Percentiles rank a stretch among this genome's conserved stretches.
These are phyloP conservation scores for Prunella strophiata DNA, from an alignment of 2,797 vertebrate genomes.

Conservation along the genomic window DNA sequence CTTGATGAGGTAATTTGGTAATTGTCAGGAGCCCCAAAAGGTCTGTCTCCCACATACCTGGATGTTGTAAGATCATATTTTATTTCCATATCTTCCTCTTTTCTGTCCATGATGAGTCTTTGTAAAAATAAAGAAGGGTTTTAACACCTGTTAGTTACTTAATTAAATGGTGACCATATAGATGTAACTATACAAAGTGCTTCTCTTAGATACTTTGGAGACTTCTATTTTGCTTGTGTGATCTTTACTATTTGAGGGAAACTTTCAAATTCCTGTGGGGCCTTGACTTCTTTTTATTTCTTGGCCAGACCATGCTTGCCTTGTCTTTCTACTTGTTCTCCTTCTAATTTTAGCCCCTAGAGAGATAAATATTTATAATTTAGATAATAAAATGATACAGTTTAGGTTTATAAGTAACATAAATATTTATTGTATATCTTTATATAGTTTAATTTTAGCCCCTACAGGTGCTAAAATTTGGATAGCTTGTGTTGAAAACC, in stretches of 20 bases:
- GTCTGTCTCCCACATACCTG: not conserved
- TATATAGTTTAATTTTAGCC: not conserved
- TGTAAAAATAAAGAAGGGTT: not conserved
- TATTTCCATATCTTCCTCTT: not conserved
- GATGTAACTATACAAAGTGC: too few relatives aligned
- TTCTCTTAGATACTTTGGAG: not conserved
- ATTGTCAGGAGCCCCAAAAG: rapidly evolving
- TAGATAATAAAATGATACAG: too few relatives aligned
- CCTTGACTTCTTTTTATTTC: not conserved
- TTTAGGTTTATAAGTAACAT: not conserved
- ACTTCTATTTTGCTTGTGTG: not conserved
- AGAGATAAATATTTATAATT: too few relatives aligned
- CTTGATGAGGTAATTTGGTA: not conserved
- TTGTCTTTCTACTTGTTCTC: not conserved
- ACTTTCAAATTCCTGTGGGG: not conserved
- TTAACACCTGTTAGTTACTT: too few relatives aligned
- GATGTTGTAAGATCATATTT: not conserved
- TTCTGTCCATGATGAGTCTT: not conserved
- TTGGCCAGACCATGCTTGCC: not conserved
- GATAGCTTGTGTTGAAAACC: not conserved
- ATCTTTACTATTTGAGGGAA: not conserved
- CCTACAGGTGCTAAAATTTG: not conserved
- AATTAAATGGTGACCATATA: too few relatives aligned
- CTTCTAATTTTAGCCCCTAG: not conserved
- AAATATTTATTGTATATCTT: not conserved